Conservation (phyloP, 2,888 invertebrate species). For the Sympetrum striolatum region DNA sequence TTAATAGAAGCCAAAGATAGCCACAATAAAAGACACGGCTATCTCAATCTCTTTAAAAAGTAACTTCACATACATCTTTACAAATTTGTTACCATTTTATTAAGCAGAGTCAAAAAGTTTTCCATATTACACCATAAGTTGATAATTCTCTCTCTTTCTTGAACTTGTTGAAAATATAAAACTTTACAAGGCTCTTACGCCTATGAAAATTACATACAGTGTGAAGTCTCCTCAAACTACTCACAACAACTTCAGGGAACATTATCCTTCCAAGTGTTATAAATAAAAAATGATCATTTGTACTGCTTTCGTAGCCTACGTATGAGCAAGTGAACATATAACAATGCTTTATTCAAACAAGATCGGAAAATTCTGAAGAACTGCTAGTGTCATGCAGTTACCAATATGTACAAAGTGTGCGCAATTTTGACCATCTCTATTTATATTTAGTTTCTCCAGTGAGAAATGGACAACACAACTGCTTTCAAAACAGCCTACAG, state of each 20-base stretch:
- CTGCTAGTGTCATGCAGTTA: neutral
- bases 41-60: neutral
- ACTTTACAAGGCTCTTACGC: conserved; percentile 7
- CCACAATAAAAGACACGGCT: conserved; percentile 24
- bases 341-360: conserved; percentile 21
- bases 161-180: conserved; percentile 31
- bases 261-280: neutral
- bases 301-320: conserved; percentile 22
- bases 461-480: neutral
- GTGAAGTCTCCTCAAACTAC: neutral
- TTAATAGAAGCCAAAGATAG: conserved; percentile 1
- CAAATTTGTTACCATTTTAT: conserved; percentile 24
- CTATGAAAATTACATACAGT: neutral
- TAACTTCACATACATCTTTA: conserved; percentile 25
- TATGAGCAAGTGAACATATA: conserved; percentile 18
- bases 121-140: neutral
- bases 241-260: conserved; percentile 4
- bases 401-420: conserved; percentile 23
- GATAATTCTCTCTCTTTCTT: neutral
- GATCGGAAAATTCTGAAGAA: conserved; percentile 1
- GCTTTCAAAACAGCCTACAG: neutral
- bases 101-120: conserved; percentile 15
- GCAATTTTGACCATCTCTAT: neutral
- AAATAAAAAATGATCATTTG: conserved; percentile 35
- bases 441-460: conserved; percentile 18